Base-by-base conservation (phyloP, 2,797 vertebrate genomes). In the Apogon hyalosoma region DNA sequence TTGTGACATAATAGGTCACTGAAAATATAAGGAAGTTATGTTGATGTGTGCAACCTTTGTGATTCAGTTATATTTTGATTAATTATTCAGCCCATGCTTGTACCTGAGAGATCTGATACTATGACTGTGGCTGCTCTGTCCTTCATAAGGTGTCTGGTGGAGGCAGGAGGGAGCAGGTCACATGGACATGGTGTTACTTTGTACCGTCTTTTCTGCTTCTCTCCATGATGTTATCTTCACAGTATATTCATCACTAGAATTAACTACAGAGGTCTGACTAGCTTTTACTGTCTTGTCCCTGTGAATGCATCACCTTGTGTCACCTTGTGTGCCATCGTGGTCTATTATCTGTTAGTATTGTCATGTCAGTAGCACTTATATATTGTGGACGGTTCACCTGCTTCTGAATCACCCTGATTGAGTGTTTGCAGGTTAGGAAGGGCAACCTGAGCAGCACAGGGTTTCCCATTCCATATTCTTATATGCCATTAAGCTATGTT, bases 311-410 rank as follows among this genome's bases (percentile, higher is more conserved):
- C 73, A 60, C 77, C 66, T 54, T 45, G 41, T 58, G 21, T 28
- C 24, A 28, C 24, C 24, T 28, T 50, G 38, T 54, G 42, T 11
- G 31, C 46, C 39, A 18, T 28, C 5, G 24, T 28, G 42, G 18
- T 54, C 55, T 52, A n/a, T 74, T 81, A 77, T 73, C 59, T 75
- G 36, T 39, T 59, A 16, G 50, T 4, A 33, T 52, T 39, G n/a
- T 65, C 66, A 50, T 7, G 36, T 50, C n/a, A 41, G 28, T 66
- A 67, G 31, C 62, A 57, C 54, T 1, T 63, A 54, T 53, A 18
- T n/a, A 36, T n/a, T 18, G 6, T 2, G 41, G n/a, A 4, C 40
- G 12, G 71, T 45, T 56, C 52, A 75, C 15, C 39, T 28, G 13
- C 49, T 38, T 56, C 39, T 45, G 15, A 77, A 77, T 77, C 55